These are phyloP conservation scores for Archips crataeganus DNA, from an alignment of 2,888 invertebrate genomes.

Conservation along the genomic window DNA sequence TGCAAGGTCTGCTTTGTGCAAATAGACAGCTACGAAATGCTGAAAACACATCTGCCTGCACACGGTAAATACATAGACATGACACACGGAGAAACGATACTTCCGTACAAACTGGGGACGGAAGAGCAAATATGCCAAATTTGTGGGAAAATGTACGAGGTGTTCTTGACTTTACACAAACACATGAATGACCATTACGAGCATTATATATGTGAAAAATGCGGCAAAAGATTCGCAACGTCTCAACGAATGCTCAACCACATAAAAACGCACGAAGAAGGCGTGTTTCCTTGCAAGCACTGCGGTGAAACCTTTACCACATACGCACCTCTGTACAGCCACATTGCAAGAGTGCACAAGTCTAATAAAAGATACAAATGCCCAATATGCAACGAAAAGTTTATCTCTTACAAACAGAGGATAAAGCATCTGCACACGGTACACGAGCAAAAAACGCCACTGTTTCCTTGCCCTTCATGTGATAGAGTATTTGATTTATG, in stretches of 20 bases:
- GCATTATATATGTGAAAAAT: conserved; percentile 79
- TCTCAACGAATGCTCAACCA: conserved; percentile 77
- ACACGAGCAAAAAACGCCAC: conserved; percentile 74
- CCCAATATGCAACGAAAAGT: conserved; percentile 79
- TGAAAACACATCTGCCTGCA: conserved; percentile 68
- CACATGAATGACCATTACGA: conserved; percentile 82
- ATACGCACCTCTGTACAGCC: conserved; percentile 69
- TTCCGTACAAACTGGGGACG: conserved; percentile 76
- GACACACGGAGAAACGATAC: conserved; percentile 71
- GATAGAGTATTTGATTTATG: conserved; percentile 76
- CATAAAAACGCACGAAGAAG: conserved; percentile 70
- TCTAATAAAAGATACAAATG: conserved; percentile 78
- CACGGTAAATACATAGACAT: conserved; percentile 70
- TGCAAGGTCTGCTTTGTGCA: conserved; percentile 69
- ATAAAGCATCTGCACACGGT: conserved; percentile 72
- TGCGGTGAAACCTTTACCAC: conserved; percentile 70
- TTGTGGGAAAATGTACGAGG: conserved; percentile 76
- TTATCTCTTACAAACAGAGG: conserved; percentile 75
- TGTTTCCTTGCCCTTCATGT: conserved; percentile 76
- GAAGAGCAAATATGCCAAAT: conserved; percentile 75
- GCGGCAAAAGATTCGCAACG: conserved; percentile 77
- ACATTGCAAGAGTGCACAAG: conserved; percentile 71
- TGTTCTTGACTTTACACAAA: conserved; percentile 76
- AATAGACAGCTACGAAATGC: conserved; percentile 63
- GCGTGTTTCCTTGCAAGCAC: conserved; percentile 73